phyloP scores from a whole-genome alignment of 2,888 invertebrate species.

The Perizoma flavofasciatum region DNA sequence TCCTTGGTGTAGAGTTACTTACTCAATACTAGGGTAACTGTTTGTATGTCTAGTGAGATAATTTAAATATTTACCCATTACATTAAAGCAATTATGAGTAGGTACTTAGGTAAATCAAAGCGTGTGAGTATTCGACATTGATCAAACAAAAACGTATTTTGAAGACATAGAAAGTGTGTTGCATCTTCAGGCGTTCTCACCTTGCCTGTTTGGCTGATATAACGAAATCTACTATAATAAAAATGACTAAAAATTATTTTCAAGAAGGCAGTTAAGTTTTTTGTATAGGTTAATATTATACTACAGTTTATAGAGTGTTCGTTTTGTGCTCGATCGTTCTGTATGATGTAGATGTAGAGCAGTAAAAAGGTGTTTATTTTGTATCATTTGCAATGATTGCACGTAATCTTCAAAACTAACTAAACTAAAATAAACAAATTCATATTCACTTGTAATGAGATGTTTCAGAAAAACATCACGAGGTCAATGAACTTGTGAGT shows the following conservation, averaged over 20 bases:
- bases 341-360: background rate
- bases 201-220: too few relatives aligned
- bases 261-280: background rate
- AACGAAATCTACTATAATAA: too few relatives aligned
- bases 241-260: too few relatives aligned
- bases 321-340: background rate
- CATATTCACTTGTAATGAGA: constrained; percentile 43
- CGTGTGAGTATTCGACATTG: constrained; percentile 49
- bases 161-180: background rate
- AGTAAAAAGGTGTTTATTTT: constrained; percentile 5
- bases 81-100: constrained; percentile 47
- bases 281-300: background rate
- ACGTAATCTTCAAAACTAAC: constrained; percentile 16
- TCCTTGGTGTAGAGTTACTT: constrained; percentile 68
- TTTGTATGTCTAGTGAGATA: constrained; percentile 66
- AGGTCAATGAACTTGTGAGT: constrained; percentile 61
- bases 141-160: constrained; percentile 35
- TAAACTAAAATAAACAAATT: constrained; percentile 24
- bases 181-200: background rate
- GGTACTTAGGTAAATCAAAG: constrained; percentile 40
- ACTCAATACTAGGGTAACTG: constrained; percentile 47
- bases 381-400: background rate
- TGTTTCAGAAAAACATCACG: constrained; percentile 62
- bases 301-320: background rate
- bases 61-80: constrained; percentile 66